Evolutionary conservation across 2,888 invertebrate species (phyloP), one percentile per base, ranked within the genome.

Genomic region (Sisyra nigra): DNA sequence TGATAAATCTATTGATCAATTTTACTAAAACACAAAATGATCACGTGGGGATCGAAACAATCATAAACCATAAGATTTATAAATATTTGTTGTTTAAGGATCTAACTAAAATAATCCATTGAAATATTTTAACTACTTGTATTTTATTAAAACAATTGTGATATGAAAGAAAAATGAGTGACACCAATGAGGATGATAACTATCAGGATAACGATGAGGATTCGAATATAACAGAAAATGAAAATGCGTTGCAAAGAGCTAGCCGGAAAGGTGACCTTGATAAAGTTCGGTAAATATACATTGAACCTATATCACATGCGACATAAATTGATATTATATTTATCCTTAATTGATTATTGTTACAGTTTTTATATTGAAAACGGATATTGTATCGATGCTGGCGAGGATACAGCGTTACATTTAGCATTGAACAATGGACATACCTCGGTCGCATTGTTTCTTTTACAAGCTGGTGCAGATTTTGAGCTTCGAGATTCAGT

Each of bases 391-490:
- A 47, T 63, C 14, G 62, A 63, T 48, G 47, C 50, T 37, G 63
- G 64, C n/a, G 60, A 61, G 1, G 62, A 63, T 48, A 59, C 76
- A 13, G 71, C 78, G 0, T 57, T 80, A 29, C 74, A 77, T 53
- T 57, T 74, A 51, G 72, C 77, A 7, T 61, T 78, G 45, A 60
- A 67, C 32, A 63, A 73, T 48, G 65, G 67, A 46, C 68, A 74
- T 52, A 58, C 62, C 33, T 57, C 67, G 42, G 69, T 76, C 45
- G 76, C 75, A 2, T 57, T 74, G 48, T 57, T 72, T 40, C 58
- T 80, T 43, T 59, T 80, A 35, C 71, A 74, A 50, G 68, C 71
- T 36, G 74, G 74, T 35, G 74, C 74, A 48, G 68, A 72, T 53
- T 66, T 68, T 51, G 71, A 73, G 53, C 55, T 68, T 15, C 61